phyloP scores from a whole-genome alignment of 2,888 invertebrate genomes.

The Bhutanitis thaidina region DNA sequence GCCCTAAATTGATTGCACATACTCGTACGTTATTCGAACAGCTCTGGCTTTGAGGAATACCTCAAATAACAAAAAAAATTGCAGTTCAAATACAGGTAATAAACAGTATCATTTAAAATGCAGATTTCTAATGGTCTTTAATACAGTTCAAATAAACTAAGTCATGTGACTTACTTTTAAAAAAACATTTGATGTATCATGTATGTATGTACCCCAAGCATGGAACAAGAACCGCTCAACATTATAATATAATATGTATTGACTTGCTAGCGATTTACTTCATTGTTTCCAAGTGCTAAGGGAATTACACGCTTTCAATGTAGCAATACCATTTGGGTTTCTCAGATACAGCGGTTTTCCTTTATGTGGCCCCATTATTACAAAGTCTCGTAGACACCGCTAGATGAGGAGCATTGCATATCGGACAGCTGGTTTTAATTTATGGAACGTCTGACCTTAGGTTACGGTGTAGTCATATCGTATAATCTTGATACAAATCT shows the following conservation, averaged over 20 bases:
- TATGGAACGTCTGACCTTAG: constrained; percentile 10
- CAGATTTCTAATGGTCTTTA: too few species aligned
- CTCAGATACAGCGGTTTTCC: constrained; percentile 30
- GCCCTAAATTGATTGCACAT: too few species aligned
- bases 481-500: constrained; percentile 12
- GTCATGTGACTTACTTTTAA: too few species aligned
- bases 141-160: too few species aligned
- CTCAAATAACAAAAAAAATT: too few species aligned
- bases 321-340: constrained; percentile 34
- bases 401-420: background rate
- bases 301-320: constrained; percentile 34
- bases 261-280: constrained; percentile 8
- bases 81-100: too few species aligned
- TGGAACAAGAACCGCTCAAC: too few species aligned
- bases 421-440: constrained; percentile 15
- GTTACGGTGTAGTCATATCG: constrained; percentile 2
- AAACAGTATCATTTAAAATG: too few species aligned
- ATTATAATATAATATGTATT: background rate
- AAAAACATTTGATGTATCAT: too few species aligned
- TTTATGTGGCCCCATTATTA: constrained; percentile 24
- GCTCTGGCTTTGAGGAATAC: too few species aligned
- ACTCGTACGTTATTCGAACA: too few species aligned
- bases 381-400: constrained; percentile 20
- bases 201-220: too few species aligned
- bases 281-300: constrained; percentile 20